Evolutionary conservation across 2,888 invertebrate species (phyloP), one percentile per base, ranked within the genome.

Genomic region (Melinopterus prodromus): DNA sequence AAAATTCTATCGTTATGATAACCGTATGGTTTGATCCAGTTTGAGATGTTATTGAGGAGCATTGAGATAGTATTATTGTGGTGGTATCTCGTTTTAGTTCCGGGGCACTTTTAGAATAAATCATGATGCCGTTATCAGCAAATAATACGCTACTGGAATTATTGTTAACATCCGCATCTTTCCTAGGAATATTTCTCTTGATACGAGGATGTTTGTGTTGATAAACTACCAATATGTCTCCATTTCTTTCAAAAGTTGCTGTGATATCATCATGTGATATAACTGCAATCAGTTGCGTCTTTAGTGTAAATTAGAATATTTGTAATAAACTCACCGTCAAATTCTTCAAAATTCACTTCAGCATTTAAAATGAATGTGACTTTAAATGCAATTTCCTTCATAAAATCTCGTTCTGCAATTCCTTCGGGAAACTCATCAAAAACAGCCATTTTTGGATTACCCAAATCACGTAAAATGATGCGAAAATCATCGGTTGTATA

Each of bases 401-500:
- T 1, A 53, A 53, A 12, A 53, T 53, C 53, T 53, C 53, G 7
- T 53, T 53, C 53, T 6, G 0, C 12, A 53, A 53, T 9, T 7
- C 1, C 53, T 53, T 53, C 9, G 5, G 53, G 12, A 12, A 53
- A 53, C 5, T 53, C 53, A 53, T 53, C 12, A 83, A 89, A 89
- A 35, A 86, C 83, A 71, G 86, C 83, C 12, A 88, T 83, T 81
- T 86, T 85, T 0, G 88, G 87, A 77, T 87, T 83, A 26, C 86
- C 85, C 80, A 88, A 82, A 69, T 82, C 80, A 38, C 72, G 36
- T 80, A 84, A 82, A 79, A 89, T 82, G 79, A 86, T 80, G 70
- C 85, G 81, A 70, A 88, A 87, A 80, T 87, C 87, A 26, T 86
- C 86, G 72, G 86, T 85, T 69, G 85, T 86, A 80, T 89, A 89